Evolutionary conservation across 2,113 vertebrate genomes (phyloP).

Genomic region (Amblyornis subalaris): DNA sequence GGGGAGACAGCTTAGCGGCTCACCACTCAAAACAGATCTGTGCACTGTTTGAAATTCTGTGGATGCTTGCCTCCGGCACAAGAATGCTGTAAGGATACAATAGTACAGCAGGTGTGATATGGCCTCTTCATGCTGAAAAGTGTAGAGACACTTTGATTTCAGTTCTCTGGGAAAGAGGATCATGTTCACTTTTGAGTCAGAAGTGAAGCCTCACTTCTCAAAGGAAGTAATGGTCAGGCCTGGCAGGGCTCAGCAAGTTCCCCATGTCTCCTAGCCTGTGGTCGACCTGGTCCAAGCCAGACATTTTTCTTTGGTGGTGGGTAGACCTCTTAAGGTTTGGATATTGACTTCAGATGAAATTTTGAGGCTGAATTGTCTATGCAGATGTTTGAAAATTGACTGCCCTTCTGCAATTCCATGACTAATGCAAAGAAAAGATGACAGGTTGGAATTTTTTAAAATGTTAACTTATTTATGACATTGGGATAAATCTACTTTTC

Average conservation of each 20-base stretch:
- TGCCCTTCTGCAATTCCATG: neutral
- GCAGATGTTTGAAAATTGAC: neutral
- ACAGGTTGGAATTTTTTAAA: neutral
- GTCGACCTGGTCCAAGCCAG: neutral
- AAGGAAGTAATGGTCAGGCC: neutral
- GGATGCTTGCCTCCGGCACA: neutral
- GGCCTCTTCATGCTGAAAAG: neutral
- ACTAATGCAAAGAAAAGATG: neutral
- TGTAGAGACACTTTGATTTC: neutral
- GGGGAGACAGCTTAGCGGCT: neutral
- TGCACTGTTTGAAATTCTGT: neutral
- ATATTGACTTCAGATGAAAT: neutral
- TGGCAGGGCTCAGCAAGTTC: neutral
- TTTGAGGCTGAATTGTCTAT: neutral
- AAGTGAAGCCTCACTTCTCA: neutral
- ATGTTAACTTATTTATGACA: neutral
- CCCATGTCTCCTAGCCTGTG: neutral
- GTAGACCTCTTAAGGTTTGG: neutral
- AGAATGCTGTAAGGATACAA: neutral
- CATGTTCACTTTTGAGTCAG: neutral
- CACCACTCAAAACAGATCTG: neutral
- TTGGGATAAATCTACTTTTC: neutral
- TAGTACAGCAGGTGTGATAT: neutral
- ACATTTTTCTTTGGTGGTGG: neutral
- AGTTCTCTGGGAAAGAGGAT: conserved; percentile 24